These are phyloP conservation scores for Pogonophryne albipinna DNA, from an alignment of 2,797 vertebrate genomes.

Conservation along the genomic window DNA sequence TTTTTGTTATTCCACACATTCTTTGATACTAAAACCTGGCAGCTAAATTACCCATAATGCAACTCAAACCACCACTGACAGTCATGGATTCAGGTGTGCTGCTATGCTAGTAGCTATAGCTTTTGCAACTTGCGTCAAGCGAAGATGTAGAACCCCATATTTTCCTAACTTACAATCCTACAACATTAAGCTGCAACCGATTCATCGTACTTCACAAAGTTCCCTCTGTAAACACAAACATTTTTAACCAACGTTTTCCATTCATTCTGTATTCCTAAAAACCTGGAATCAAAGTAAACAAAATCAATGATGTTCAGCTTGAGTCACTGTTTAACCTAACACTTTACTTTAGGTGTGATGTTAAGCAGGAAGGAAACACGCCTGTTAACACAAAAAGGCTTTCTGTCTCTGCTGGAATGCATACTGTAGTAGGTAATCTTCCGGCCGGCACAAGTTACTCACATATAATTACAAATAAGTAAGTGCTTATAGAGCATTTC, in stretches of 20 bases:
- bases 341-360: neutral
- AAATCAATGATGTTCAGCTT: neutral
- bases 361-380: neutral
- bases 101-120: no score
- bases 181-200: neutral
- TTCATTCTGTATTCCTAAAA: neutral
- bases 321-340: neutral
- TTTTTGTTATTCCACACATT: no score
- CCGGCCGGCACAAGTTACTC: constrained; percentile 17
- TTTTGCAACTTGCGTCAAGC: neutral
- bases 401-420: constrained; percentile 23
- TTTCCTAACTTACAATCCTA: neutral
- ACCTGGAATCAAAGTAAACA: neutral
- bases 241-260: neutral
- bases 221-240: neutral
- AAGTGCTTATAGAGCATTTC: constrained; percentile 9
- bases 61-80: no score
- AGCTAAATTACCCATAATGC: no score
- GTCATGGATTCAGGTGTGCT: no score
- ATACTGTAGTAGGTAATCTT: neutral
- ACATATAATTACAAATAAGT: constrained; percentile 44
- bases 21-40: no score
- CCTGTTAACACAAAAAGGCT: neutral
- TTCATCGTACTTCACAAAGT: neutral
- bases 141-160: neutral